Conservation (phyloP, 2,797 vertebrate species). For the Muraenolepis orangiensis region DNA sequence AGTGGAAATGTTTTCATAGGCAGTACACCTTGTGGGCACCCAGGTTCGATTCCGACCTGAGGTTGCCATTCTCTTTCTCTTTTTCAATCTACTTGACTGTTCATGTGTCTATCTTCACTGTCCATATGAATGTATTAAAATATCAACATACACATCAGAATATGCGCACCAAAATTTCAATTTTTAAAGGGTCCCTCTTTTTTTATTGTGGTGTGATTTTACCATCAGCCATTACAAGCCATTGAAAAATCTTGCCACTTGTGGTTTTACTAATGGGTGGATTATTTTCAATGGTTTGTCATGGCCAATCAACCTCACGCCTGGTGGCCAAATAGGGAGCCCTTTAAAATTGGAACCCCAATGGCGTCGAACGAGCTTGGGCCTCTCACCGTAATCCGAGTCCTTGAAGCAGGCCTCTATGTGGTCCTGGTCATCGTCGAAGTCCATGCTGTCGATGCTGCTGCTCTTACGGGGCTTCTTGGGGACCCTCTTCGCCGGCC, state of each 20-base stretch:
- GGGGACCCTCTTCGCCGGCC: constrained; percentile 78
- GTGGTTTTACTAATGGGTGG: neutral
- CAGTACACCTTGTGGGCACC: neutral
- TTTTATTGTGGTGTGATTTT: neutral
- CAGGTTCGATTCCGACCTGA: neutral
- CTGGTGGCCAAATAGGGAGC: neutral
- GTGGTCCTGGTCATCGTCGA: constrained; percentile 95
- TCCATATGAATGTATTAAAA: neutral
- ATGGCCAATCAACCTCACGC: neutral
- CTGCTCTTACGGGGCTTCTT: constrained; percentile 90
- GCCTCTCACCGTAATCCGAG: constrained; percentile 88
- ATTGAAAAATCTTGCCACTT: neutral
- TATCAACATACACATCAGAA: neutral
- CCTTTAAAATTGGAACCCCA: neutral
- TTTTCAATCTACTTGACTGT: neutral
- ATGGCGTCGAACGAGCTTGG: neutral
- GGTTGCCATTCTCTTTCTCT: neutral
- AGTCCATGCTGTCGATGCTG: constrained; percentile 84
- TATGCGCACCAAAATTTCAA: neutral
- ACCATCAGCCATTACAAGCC: neutral
- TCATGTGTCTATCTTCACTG: neutral
- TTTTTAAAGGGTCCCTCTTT: neutral
- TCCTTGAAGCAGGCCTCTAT: constrained; percentile 97
- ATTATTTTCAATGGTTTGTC: neutral
- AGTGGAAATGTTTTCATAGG: neutral